phyloP scores from a whole-genome alignment of 2,888 invertebrate genomes.

The Acleris literana region DNA sequence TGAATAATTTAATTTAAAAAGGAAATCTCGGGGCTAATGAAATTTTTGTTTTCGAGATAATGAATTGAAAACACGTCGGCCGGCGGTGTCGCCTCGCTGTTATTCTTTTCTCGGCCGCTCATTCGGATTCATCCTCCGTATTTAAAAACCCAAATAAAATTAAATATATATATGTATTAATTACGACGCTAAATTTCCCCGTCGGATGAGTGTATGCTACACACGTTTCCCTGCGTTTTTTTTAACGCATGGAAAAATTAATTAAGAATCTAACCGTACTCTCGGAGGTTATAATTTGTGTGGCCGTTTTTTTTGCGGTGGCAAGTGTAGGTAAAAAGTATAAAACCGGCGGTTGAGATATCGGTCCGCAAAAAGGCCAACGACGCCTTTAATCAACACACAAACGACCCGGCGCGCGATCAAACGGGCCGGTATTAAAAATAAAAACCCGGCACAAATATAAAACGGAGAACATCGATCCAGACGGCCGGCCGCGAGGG shows the following conservation, averaged over 20 bases:
- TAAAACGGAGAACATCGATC: constrained; percentile 78
- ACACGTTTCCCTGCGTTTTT: constrained; percentile 54
- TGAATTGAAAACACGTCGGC: constrained; percentile 81
- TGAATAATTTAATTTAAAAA: constrained; percentile 83
- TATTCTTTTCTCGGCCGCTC: constrained; percentile 76
- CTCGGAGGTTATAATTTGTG: constrained; percentile 30
- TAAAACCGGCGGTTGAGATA: constrained; percentile 48
- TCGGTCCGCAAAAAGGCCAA: constrained; percentile 53
- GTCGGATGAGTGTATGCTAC: constrained; percentile 60
- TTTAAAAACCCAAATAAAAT: constrained; percentile 60
- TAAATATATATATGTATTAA: constrained; percentile 74
- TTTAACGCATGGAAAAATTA: constrained; percentile 33
- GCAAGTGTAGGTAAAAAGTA: constrained; percentile 48
- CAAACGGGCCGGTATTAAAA: constrained; percentile 66
- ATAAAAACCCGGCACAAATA: constrained; percentile 60
- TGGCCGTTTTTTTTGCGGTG: constrained; percentile 32
- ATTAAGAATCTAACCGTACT: constrained; percentile 32
- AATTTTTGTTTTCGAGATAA: constrained; percentile 83
- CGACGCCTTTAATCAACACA: constrained; percentile 73
- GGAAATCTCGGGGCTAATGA: constrained; percentile 82
- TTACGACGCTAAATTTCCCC: constrained; percentile 70
- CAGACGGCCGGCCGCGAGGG: constrained; percentile 72
- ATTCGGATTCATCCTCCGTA: constrained; percentile 76
- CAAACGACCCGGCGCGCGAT: constrained; percentile 59
- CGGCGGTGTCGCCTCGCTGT: constrained; percentile 67